Evolutionary conservation across 2,797 vertebrate species (phyloP).

Genomic region (Hoplostethus mediterraneus): DNA sequence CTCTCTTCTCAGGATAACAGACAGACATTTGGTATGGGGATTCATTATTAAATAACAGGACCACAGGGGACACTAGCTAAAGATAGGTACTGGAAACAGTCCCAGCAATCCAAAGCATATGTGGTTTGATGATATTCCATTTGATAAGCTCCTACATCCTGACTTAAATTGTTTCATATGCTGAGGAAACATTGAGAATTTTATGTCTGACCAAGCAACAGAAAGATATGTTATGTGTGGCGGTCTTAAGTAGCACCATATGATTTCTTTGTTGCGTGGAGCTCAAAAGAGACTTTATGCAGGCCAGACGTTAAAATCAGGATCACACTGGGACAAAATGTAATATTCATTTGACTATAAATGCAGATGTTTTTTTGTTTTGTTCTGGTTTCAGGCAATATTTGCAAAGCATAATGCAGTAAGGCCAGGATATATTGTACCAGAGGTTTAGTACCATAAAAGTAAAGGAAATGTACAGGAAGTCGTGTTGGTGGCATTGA

Average conservation of each 20-base stretch:
- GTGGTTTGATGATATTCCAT: slow-evolving; percentile 67
- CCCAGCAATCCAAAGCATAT: slow-evolving; percentile 67
- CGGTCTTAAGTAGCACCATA: slow-evolving; percentile 58
- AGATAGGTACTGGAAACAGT: slow-evolving; percentile 73
- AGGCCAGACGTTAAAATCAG: slow-evolving; percentile 45
- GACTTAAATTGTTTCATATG: slow-evolving; percentile 71
- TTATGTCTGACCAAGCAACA: slow-evolving; percentile 42
- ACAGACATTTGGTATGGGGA: slow-evolving; percentile 73
- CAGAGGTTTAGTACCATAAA: slow-evolving; percentile 25
- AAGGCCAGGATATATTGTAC: not conserved
- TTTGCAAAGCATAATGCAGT: slow-evolving; percentile 36
- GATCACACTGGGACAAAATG: slow-evolving; percentile 40
- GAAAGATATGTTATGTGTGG: slow-evolving; percentile 30
- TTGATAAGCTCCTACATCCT: slow-evolving; percentile 75
- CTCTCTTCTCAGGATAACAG: slow-evolving; percentile 67
- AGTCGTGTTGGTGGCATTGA: slow-evolving; percentile 14
- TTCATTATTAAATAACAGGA: slow-evolving; percentile 73
- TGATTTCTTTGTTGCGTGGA: slow-evolving; percentile 55
- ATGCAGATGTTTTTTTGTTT: slow-evolving; percentile 17
- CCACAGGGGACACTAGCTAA: slow-evolving; percentile 70
- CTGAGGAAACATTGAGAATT: slow-evolving; percentile 41
- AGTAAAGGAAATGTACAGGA: slow-evolving; percentile 31
- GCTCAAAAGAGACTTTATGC: slow-evolving; percentile 24
- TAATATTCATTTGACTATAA: slow-evolving; percentile 46
- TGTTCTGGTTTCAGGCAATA: slow-evolving; percentile 55